These are phyloP conservation scores for Formica exsecta DNA, from an alignment of 1,140 invertebrate species.

Conservation along the genomic window DNA sequence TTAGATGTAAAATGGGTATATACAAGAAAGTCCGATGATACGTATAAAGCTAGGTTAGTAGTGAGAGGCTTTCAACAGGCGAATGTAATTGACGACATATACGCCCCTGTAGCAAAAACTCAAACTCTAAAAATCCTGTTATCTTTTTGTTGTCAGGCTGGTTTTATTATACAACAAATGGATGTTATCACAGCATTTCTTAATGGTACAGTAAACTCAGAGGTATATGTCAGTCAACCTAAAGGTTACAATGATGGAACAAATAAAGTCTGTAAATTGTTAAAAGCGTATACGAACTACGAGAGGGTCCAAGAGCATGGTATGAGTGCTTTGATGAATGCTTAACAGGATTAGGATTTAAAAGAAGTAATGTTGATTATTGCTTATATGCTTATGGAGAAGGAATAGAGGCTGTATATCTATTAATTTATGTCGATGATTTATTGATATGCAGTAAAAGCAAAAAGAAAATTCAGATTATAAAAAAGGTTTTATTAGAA, in stretches of 20 bases:
- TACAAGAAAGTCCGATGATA: neutral
- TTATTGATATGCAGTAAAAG: constrained; percentile 30
- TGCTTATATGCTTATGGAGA: neutral
- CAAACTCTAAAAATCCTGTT: neutral
- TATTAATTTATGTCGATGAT: constrained; percentile 38
- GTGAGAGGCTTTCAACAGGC: neutral
- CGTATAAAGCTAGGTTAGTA: neutral
- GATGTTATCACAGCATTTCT: constrained; percentile 4
- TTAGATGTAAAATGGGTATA: neutral
- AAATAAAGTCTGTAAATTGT: constrained; percentile 13
- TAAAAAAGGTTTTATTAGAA: neutral
- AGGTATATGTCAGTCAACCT: constrained; percentile 42
- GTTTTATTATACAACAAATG: constrained; percentile 37
- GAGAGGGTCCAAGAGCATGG: constrained; percentile 14
- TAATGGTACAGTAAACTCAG: constrained; percentile 16
- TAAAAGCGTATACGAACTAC: constrained; percentile 24
- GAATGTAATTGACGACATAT: neutral
- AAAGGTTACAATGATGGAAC: constrained; percentile 8
- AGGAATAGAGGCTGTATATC: neutral
- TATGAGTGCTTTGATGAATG: constrained; percentile 33
- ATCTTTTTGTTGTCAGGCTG: neutral
- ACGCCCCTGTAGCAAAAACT: neutral
- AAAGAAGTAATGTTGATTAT: constrained; percentile 17
- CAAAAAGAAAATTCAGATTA: neutral
- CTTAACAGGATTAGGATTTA: neutral